These are phyloP conservation scores for Coleophora flavipennella DNA, from an alignment of 2,888 invertebrate species.

Conservation along the genomic window DNA sequence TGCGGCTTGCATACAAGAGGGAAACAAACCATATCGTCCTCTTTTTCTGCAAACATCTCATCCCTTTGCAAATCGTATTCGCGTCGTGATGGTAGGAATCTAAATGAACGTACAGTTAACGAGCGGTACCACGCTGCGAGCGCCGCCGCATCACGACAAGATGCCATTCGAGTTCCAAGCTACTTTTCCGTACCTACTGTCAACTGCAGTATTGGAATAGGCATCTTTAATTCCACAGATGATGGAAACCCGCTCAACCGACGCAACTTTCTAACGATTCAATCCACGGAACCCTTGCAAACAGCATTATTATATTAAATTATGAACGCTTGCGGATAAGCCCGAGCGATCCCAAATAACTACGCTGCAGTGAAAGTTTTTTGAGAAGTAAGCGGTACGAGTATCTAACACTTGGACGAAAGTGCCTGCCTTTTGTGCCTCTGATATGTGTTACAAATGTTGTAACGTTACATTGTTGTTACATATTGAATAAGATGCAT, in stretches of 20 bases:
- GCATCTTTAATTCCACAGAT: constrained; percentile 2
- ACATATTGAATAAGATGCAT: constrained; percentile 5
- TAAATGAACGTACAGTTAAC: too few species aligned
- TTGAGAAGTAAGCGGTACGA: constrained; percentile 21
- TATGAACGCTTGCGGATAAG: constrained; percentile 31
- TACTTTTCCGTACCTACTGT: too few species aligned
- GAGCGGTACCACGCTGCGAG: too few species aligned
- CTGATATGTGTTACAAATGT: constrained; percentile 4
- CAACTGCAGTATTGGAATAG: constrained; percentile 1
- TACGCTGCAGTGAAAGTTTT: constrained; percentile 39
- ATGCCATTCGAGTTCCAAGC: too few species aligned
- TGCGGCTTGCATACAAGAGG: too few species aligned
- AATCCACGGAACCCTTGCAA: constrained; percentile 23
- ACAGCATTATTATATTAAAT: constrained; percentile 34
- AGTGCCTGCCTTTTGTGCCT: constrained; percentile 16
- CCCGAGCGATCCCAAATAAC: constrained; percentile 33
- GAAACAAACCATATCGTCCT: too few species aligned
- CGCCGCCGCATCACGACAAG: too few species aligned
- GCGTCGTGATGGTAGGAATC: too few species aligned
- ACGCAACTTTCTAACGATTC: constrained; percentile 30
- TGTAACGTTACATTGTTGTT: constrained; percentile 5
- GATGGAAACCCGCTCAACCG: constrained; percentile 21
- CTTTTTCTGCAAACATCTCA: too few species aligned
- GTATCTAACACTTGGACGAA: constrained; percentile 21
- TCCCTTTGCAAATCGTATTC: too few species aligned